phyloP scores from a whole-genome alignment of 2,113 vertebrate genomes.

The Chloebia gouldiae region DNA sequence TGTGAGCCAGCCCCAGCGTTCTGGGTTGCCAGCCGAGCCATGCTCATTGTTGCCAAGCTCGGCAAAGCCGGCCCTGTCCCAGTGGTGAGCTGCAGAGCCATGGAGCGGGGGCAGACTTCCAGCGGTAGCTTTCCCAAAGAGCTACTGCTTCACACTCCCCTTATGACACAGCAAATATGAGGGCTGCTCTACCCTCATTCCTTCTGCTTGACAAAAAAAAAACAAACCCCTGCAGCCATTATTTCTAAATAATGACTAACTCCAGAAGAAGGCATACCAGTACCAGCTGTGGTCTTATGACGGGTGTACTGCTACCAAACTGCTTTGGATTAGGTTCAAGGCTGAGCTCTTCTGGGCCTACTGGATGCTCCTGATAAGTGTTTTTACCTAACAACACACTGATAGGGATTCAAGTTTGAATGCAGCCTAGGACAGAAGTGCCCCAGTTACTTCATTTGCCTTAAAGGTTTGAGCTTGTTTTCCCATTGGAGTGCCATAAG shows the following conservation, averaged over 20 bases:
- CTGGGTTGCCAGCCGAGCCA: neutral
- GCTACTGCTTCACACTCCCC: neutral
- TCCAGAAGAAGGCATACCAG: neutral
- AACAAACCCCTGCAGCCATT: neutral
- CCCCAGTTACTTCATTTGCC: neutral
- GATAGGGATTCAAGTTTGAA: neutral
- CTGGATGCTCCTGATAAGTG: neutral
- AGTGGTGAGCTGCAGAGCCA: neutral
- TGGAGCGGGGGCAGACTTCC: neutral
- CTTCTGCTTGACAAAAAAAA: neutral
- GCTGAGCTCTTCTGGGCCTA: neutral
- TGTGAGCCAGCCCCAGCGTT: neutral
- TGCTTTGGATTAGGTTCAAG: neutral
- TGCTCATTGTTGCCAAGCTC: neutral
- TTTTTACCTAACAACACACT: neutral
- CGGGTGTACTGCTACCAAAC: neutral
- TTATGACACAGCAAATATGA: neutral
- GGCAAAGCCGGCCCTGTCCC: neutral
- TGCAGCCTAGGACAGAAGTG: neutral
- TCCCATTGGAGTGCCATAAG: neutral
- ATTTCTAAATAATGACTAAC: neutral
- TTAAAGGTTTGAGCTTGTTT: neutral
- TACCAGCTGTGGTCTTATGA: neutral
- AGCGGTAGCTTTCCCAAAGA: neutral
- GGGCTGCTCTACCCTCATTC: neutral